phyloP scores from a whole-genome alignment of 30 jellyfish, hydroid and myxozoan species.

The Haliclystus octoradiatus region DNA sequence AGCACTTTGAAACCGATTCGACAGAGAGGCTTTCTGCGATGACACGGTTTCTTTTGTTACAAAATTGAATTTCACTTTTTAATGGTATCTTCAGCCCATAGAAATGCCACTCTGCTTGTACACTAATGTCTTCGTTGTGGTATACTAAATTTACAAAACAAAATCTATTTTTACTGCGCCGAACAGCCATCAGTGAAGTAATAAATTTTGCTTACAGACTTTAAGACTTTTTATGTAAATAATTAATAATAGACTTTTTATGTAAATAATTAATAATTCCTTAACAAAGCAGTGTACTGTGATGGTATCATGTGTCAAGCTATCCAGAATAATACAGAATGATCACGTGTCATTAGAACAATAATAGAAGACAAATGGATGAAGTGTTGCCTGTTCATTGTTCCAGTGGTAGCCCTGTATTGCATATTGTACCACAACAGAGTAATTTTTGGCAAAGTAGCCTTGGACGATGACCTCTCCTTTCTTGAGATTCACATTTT shows the following conservation, averaged over 20 bases:
- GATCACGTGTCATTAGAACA: too few relatives aligned
- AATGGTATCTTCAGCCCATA: too few relatives aligned
- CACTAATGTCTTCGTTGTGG: background rate
- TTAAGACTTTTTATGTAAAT: too few relatives aligned
- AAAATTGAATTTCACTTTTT: too few relatives aligned
- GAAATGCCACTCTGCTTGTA: conserved; percentile 16
- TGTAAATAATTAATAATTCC: too few relatives aligned
- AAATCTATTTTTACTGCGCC: conserved; percentile 13
- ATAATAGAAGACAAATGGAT: background rate
- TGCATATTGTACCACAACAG: background rate
- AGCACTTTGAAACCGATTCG: too few relatives aligned
- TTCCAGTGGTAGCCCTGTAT: background rate
- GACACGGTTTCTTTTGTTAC: too few relatives aligned
- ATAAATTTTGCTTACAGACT: background rate
- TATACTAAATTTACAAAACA: background rate
- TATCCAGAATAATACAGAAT: background rate
- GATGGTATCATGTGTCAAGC: background rate
- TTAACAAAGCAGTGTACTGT: background rate
- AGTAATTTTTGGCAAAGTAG: conserved; percentile 4
- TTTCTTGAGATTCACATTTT: too few relatives aligned
- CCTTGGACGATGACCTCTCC: background rate
- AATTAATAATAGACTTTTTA: background rate
- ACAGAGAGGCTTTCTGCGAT: too few relatives aligned
- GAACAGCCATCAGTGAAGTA: conserved; percentile 12
- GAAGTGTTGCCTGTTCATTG: background rate